Base-by-base conservation (phyloP, 2,888 invertebrate genomes). In the Andrena bucephala region DNA sequence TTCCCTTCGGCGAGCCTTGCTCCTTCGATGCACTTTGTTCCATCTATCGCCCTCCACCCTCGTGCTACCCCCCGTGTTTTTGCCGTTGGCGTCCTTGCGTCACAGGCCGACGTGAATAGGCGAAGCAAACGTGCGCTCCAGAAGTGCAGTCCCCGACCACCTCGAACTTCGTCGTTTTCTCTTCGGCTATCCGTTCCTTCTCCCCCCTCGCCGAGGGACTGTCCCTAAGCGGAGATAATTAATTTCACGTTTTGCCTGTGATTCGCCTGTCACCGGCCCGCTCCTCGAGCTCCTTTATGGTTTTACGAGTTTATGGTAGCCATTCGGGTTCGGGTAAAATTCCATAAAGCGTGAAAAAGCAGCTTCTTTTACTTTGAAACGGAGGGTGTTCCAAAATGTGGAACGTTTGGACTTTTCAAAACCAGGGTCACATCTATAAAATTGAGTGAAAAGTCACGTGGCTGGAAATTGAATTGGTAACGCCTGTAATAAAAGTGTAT, bases 91-190 rank as follows among this genome's bases (percentile, higher is more conserved):
- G 29, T 57, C 71, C 50, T 71, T 74, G 31, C 75, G 59, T 66
- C 60, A 74, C n/a, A 60, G 42, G 48, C 59, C 48, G 52, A 62
- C 57, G 2, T 69, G 81, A 67, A 75, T 27, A 66, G 68, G 16
- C 20, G n/a, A 7, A 57, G 48, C 42, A 82, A 85, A 85, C 27
- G 74, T 84, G 79, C 74, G 57, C 52, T 36, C 57, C 73, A 85
- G 60, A 72, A 79, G 78, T 57, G 70, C 57, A 48, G 70, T 50
- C 5, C 48, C 5, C 48, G 8, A 16, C 29, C 24, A 5, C 4
- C 31, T 52, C 50, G 33, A 27, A n/a, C 33, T 8, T 36, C 20
- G 13, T 13, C 27, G 54, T 73, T 52, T 72, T 68, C 71, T 60
- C 69, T 57, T 29, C 13, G 48, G 42, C 3, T 13, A 10, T 13